phyloP scores from a whole-genome alignment of 1,140 invertebrate genomes.

The Cecropterus lyciades region DNA sequence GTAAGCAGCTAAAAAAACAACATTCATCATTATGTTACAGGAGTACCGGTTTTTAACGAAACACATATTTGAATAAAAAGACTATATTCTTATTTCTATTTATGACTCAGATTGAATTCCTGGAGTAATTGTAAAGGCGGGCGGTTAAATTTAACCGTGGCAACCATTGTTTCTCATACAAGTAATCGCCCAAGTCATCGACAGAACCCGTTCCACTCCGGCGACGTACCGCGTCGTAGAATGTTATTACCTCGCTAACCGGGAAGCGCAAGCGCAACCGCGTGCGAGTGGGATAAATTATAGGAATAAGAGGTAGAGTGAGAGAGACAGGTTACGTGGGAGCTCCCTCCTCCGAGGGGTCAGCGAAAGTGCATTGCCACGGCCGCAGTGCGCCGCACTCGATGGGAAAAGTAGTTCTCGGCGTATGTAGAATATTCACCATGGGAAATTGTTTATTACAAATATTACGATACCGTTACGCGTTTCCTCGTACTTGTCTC shows the following conservation, averaged over 20 bases:
- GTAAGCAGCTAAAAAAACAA: too few relatives aligned
- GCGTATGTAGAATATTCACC: slow-evolving; percentile 66
- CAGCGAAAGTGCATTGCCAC: slow-evolving; percentile 83
- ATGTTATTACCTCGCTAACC: slow-evolving; percentile 81
- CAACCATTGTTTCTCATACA: slow-evolving; percentile 77
- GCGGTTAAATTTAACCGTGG: slow-evolving; percentile 51
- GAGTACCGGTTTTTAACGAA: too few relatives aligned
- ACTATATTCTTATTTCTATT: neutral
- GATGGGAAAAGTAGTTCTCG: slow-evolving; percentile 78
- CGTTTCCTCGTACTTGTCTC: slow-evolving; percentile 1
- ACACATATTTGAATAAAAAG: neutral
- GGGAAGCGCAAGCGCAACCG: slow-evolving; percentile 78
- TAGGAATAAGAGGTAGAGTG: slow-evolving; percentile 60
- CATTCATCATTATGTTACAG: too few relatives aligned
- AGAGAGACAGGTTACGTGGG: slow-evolving; percentile 65
- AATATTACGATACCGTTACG: slow-evolving; percentile 34
- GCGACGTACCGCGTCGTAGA: slow-evolving; percentile 79
- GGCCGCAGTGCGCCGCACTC: slow-evolving; percentile 68
- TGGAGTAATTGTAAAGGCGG: slow-evolving; percentile 40
- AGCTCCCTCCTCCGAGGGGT: slow-evolving; percentile 71
- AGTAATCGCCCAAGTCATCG: slow-evolving; percentile 79
- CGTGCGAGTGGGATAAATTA: slow-evolving; percentile 56
- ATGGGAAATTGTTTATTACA: slow-evolving; percentile 58
- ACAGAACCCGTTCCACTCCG: slow-evolving; percentile 80
- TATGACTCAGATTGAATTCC: slow-evolving; percentile 4